Evolutionary conservation across 2,888 invertebrate species (phyloP).

Genomic region (Drosophila picticornis): DNA sequence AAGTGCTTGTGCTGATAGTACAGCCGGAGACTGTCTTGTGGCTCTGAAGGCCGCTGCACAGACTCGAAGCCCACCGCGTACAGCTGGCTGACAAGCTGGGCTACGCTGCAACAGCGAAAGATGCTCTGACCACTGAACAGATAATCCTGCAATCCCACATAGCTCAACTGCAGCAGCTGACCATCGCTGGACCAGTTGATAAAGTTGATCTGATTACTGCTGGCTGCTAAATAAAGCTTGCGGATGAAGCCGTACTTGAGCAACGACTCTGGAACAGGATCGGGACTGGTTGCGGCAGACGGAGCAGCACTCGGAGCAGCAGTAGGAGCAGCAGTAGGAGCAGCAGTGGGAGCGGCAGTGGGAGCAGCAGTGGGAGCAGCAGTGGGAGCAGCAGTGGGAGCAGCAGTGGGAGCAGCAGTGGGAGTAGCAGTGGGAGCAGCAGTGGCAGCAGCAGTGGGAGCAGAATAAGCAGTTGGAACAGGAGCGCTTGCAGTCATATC

Average conservation of each 20-base stretch:
- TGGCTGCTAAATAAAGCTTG: constrained; percentile 48
- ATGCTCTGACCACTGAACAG: constrained; percentile 28
- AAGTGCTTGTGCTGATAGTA: constrained; percentile 40
- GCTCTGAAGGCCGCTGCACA: background rate
- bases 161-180: constrained; percentile 39
- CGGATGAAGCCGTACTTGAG: constrained; percentile 34
- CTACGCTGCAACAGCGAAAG: constrained; percentile 29
- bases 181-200: constrained; percentile 52
- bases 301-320: no score
- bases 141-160: constrained; percentile 56
- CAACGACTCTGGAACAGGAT: background rate
- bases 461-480: background rate
- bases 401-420: background rate
- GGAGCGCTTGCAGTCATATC: background rate
- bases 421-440: background rate
- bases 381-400: no score
- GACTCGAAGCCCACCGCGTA: constrained; percentile 35
- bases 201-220: constrained; percentile 7
- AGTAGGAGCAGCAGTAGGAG: no score
- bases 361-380: no score
- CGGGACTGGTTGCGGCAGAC: background rate
- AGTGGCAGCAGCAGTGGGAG: background rate
- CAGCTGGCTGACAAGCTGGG: constrained; percentile 33
- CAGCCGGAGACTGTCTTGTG: background rate
- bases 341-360: no score